A percentile compares a stretch with the other conserved stretches of the same genome.
These are phyloP conservation scores for Nephrotoma flavescens DNA, from an alignment of 2,888 invertebrate species.

Conservation along the genomic window DNA sequence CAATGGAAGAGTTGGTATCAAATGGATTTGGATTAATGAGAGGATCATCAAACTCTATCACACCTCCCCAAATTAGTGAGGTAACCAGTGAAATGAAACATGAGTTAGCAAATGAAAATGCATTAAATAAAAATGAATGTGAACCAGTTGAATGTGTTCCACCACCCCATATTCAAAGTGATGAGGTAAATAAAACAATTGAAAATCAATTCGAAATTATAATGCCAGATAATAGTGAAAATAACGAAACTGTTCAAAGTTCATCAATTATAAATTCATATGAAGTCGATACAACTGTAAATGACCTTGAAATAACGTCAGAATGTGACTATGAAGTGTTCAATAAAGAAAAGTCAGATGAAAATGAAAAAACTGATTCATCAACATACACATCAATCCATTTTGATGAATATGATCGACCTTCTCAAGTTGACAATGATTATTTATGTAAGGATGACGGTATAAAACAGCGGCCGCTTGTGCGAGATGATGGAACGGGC, in stretches of 20 bases:
- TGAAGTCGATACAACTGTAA: not conserved
- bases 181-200: slow-evolving; percentile 11
- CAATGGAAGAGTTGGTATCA: not conserved
- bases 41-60: not conserved
- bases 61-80: not conserved
- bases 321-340: not conserved
- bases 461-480: slow-evolving; percentile 43
- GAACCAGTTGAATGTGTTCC: not conserved
- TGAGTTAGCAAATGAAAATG: not conserved
- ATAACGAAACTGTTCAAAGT: slow-evolving; percentile 17
- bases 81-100: not conserved
- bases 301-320: not conserved
- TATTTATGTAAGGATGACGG: slow-evolving; percentile 46
- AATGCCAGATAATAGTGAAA: slow-evolving; percentile 16
- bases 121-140: not conserved
- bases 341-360: not conserved
- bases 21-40: not conserved
- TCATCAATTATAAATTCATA: not conserved
- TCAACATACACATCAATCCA: slow-evolving; percentile 32
- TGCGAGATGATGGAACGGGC: slow-evolving; percentile 46
- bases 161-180: not conserved
- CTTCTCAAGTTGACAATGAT: slow-evolving; percentile 28
- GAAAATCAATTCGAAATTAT: slow-evolving; percentile 23
- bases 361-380: not conserved
- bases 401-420: slow-evolving; percentile 39